Evolutionary conservation across 1,140 invertebrate genomes (phyloP), one percentile per base, ranked within the genome.

Genomic region (Myzus persicae): DNA sequence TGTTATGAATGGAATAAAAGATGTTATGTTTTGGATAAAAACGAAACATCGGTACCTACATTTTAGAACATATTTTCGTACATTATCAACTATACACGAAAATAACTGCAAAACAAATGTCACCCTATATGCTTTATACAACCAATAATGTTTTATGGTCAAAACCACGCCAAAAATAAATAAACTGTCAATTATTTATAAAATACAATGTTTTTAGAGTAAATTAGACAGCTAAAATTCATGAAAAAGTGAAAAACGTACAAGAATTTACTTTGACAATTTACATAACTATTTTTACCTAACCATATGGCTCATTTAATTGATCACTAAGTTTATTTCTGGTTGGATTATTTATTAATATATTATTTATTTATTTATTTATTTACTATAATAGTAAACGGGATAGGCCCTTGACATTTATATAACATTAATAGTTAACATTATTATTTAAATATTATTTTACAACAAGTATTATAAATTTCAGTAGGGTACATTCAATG

Each of bases 1-100:
- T 40, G 76, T 93, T 84, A 93, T 93, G 76, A 93, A 93, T 93
- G 91, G 81, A 93, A 93, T 93, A 93, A 93, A 84, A 93, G 81
- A 93, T 93, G 91, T 93, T 93, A 85, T 93, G 91, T 93, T 93
- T 85, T 84, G 44, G 81, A 84, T 84, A 51, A 84, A 93, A 93
- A 85, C 46, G 81, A 81, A 67, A 90, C 42, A 40, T 90, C 89
- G 40, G 89, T 85, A 85, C 46, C 46, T 18, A 48, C 59, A 76
- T n/a, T 76, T 76, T 18, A 76, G 14, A 36, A n/a, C 31, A 76
- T 11, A 59, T 59, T n/a, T n/a, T 76, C 59, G 14, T 36, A n/a
- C 2, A 76, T 36, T n/a, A n/a, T 18, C 14, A 18, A n/a, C 59
- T 76, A 76, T n/a, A 76, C 59, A 18, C n/a, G 14, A n/a, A 14